Evolutionary conservation across 2,888 invertebrate species (phyloP).

Genomic region (Rapana venosa): DNA sequence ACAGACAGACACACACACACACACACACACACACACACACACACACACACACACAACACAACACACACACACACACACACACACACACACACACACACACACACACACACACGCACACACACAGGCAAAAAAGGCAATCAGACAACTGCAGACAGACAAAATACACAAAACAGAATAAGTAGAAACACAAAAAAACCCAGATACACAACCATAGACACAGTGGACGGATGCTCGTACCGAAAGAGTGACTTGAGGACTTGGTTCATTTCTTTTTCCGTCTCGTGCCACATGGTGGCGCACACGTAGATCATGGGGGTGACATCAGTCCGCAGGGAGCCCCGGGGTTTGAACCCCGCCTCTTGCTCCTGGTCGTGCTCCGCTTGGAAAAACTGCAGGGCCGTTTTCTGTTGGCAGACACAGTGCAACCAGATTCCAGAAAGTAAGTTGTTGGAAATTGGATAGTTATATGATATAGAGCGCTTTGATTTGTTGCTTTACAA

Average conservation of each 20-base stretch:
- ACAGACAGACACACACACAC: neutral
- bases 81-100: too few relatives aligned
- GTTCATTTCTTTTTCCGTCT: constrained; percentile 76
- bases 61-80: too few relatives aligned
- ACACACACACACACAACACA: too few relatives aligned
- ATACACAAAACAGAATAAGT: neutral
- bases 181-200: neutral
- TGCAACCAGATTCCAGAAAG: neutral
- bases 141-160: neutral
- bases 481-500: too few relatives aligned
- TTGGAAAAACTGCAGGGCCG: constrained; percentile 47
- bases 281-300: constrained; percentile 79
- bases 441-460: neutral
- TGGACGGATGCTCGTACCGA: constrained; percentile 58
- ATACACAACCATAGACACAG: neutral
- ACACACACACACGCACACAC: too few relatives aligned
- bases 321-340: constrained; percentile 58
- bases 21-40: too few relatives aligned
- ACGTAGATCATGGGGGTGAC: constrained; percentile 75
- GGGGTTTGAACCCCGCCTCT: constrained; percentile 46
- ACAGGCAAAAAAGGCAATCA: neutral
- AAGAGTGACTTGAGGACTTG: constrained; percentile 76
- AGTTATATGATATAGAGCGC: neutral
- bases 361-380: constrained; percentile 40
- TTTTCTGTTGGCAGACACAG: constrained; percentile 35